phyloP scores from a whole-genome alignment of 2,113 vertebrate genomes.

The Orthochromis indermauri region DNA sequence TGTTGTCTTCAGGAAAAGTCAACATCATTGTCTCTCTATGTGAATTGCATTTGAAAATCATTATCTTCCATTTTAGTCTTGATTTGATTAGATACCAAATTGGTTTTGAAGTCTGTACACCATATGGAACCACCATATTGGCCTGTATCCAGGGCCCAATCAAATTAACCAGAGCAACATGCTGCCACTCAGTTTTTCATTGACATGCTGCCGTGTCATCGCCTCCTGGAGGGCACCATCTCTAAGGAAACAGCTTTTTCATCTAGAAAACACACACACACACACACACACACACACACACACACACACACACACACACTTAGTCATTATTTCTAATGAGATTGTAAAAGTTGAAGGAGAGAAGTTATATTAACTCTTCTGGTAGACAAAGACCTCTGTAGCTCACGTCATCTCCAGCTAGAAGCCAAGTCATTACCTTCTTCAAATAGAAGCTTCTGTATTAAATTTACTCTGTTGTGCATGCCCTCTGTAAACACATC shows the following conservation, averaged over 20 bases:
- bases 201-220: slow-evolving; percentile 83
- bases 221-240: slow-evolving; percentile 93
- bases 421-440: neutral
- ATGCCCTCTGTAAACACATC: neutral
- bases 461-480: neutral
- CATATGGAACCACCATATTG: slow-evolving; percentile 86
- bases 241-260: slow-evolving; percentile 89
- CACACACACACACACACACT: neutral
- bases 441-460: neutral
- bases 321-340: neutral
- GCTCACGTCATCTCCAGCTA: neutral
- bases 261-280: slow-evolving; percentile 70
- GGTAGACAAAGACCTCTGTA: neutral
- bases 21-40: neutral
- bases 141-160: slow-evolving; percentile 95
- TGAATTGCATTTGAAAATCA: neutral
- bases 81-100: slow-evolving; percentile 13
- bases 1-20: neutral
- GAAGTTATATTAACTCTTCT: neutral
- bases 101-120: slow-evolving; percentile 61
- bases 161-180: slow-evolving; percentile 91
- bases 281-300: neutral
- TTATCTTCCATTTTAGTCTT: neutral
- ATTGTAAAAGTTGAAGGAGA: neutral
- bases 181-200: slow-evolving; percentile 90